Evolutionary conservation across 2,888 invertebrate species (phyloP), one percentile per base, ranked within the genome.

Genomic region (Oscheius myriophilus): DNA sequence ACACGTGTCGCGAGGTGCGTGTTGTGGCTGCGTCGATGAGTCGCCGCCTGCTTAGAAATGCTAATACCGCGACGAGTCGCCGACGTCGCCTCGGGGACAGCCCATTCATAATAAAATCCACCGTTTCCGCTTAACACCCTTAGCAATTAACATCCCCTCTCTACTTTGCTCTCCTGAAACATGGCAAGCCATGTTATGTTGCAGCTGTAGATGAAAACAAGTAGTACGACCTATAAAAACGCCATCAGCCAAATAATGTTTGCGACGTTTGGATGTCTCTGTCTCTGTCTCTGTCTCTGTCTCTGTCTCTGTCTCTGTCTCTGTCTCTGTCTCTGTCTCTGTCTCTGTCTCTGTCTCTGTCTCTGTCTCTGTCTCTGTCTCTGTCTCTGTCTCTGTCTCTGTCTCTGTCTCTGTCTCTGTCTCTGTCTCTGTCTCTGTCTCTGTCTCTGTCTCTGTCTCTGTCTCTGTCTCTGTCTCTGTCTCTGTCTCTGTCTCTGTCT

Each of bases 41-140:
- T 59, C 46, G 14, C 41, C 39, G 18, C 21, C 26, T 46, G 25
- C 59, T 59, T 59, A 59, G 46, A 59, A 59, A 59, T 59, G 59
- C 57, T 57, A 57, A 57, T 57, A 57, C 42, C 21, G n/a, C 57
- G 33, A 33, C 33, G 33, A 33, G 33, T 33, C 33, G 33, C 33
- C 33, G 33, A 3, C 33, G 33, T 33, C 33, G 33, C 33, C 33
- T 33, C 33, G 33, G 33, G 33, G 33, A 33, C 33, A 33, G 33
- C 33, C 33, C 33, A 33, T 33, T 33, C 33, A 33, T 33, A 33
- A 33, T 33, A 33, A 33, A 33, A 33, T 33, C 33, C 33, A 33
- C 33, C 33, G 33, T 33, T 33, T 33, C 33, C 33, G 33, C 33
- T 33, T 33, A 33, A 33, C 33, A 33, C 33, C 33, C 3, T 33